phyloP scores from a whole-genome alignment of 2,797 vertebrate genomes.

The Micropoecilia bifurca region DNA sequence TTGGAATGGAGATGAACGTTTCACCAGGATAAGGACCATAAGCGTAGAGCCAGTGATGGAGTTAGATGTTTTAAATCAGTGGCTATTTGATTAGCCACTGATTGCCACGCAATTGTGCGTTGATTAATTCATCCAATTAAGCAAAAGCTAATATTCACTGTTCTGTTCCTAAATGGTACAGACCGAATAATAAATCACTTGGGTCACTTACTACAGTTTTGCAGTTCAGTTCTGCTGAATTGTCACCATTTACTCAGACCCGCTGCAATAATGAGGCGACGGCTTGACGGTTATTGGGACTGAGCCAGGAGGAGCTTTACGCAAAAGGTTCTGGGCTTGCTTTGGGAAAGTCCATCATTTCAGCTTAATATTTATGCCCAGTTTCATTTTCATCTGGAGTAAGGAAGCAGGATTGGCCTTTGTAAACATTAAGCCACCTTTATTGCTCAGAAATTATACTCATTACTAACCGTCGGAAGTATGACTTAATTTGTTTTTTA shows the following conservation, averaged over 20 bases:
- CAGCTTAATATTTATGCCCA: neutral
- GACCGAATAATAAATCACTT: neutral
- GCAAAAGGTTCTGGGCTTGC: constrained; percentile 33
- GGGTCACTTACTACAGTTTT: neutral
- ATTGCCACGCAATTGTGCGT: no score
- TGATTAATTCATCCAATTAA: neutral
- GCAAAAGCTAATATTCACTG: neutral
- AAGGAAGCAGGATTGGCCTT: neutral
- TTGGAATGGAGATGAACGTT: neutral
- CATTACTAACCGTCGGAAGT: neutral
- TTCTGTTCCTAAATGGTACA: neutral
- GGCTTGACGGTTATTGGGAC: constrained; percentile 27
- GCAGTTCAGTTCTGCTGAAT: constrained; percentile 1
- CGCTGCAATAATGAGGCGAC: constrained; percentile 42
- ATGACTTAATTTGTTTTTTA: neutral
- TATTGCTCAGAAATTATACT: neutral
- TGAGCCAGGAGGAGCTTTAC: constrained; percentile 35
- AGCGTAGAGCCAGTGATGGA: neutral
- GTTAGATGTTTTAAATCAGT: neutral
- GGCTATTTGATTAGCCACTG: neutral
- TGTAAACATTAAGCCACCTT: constrained; percentile 2
- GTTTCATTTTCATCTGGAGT: neutral
- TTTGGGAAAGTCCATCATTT: constrained; percentile 3
- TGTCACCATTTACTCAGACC: constrained; percentile 18
- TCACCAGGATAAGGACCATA: neutral